These are phyloP conservation scores for Fringilla coelebs DNA, from an alignment of 2,797 vertebrate genomes.

Conservation along the genomic window DNA sequence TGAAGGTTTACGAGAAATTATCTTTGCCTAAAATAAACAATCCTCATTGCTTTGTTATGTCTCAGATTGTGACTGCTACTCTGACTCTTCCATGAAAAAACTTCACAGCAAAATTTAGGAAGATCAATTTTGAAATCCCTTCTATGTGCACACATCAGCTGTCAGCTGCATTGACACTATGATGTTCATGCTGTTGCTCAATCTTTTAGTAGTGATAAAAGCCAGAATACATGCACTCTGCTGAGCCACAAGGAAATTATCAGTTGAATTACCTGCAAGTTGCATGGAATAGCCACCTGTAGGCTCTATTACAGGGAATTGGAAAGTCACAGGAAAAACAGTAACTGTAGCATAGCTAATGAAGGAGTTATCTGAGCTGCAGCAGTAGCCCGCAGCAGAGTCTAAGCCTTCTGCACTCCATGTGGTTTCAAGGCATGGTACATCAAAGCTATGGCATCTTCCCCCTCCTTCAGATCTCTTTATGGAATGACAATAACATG, in stretches of 20 bases:
- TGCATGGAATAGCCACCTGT: neutral
- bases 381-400: slow-evolving; percentile 35
- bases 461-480: neutral
- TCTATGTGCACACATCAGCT: neutral
- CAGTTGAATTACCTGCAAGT: neutral
- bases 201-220: neutral
- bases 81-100: neutral
- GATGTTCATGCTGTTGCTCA: neutral
- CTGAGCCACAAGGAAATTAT: neutral
- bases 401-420: neutral
- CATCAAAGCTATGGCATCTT: slow-evolving; percentile 35
- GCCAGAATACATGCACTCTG: neutral
- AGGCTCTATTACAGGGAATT: neutral
- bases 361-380: neutral
- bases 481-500: slow-evolving; percentile 2
- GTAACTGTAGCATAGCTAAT: neutral
- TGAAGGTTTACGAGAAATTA: neutral
- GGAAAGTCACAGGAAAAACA: neutral
- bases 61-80: neutral
- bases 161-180: neutral
- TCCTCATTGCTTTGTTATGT: neutral
- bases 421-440: neutral
- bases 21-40: neutral
- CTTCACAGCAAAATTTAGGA: neutral
- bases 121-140: neutral